A percentile compares a stretch with the other conserved stretches of the same genome.
These are phyloP conservation scores for Colistium nudipinnis DNA, from an alignment of 2,113 vertebrate genomes.

Conservation along the genomic window DNA sequence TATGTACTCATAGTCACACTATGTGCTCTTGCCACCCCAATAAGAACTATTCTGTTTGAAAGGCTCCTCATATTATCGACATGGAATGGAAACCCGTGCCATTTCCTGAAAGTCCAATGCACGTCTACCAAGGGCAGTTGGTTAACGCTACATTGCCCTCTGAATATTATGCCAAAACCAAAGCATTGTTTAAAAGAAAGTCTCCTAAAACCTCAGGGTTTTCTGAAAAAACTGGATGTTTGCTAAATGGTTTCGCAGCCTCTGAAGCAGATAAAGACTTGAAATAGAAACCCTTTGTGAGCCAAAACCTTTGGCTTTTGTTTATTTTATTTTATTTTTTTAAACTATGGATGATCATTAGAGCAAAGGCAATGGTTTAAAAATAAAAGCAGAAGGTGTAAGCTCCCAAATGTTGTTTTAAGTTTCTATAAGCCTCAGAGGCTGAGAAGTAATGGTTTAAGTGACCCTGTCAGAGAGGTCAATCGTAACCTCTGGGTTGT, in stretches of 20 bases:
- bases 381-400: not conserved
- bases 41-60: not conserved
- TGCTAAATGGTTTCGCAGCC: not conserved
- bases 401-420: not conserved
- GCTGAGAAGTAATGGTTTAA: not conserved
- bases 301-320: not conserved
- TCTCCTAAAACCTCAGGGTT: not conserved
- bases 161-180: not conserved
- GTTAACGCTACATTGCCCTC: not conserved
- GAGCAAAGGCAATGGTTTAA: not conserved
- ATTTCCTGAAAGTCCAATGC: not conserved
- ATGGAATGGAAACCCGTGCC: not conserved
- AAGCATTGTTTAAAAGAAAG: not conserved
- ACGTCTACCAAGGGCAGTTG: not conserved
- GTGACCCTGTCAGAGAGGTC: not conserved
- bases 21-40: constrained; percentile 33
- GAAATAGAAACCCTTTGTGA: not conserved
- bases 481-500: not conserved
- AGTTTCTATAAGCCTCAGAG: not conserved
- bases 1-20: constrained; percentile 43
- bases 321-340: not conserved
- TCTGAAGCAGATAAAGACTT: not conserved
- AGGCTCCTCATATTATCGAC: too few relatives aligned
- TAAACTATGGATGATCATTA: not conserved
- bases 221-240: not conserved